Evolutionary conservation across 2,888 invertebrate species (phyloP), one percentile per base, ranked within the genome.

Genomic region (Polydrusus cervinus): DNA sequence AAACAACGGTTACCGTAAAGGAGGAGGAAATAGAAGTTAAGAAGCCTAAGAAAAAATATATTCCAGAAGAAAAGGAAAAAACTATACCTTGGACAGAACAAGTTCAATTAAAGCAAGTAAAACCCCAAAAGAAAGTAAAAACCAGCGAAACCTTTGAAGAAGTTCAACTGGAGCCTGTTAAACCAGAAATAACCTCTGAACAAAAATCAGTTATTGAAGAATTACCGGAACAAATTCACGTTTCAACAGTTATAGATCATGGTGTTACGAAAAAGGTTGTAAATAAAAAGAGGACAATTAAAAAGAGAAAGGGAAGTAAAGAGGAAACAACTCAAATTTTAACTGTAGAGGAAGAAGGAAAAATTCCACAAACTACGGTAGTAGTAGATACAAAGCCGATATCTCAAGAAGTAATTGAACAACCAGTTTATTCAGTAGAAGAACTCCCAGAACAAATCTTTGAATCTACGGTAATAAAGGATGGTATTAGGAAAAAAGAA

Each of bases 1-100:
- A 69, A 81, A 81, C 84, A 0, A 86, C 87, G 72, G 82, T 83
- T 13, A 38, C 49, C 16, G 67, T 79, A n/a, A 53, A 47, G 61
- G 71, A 77, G 11, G 38, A 72, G 60, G 71, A 61, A 38, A 55
- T 86, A 79, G 86, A 86, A 0, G 84, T 86, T 76, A 86, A 0
- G 84, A 86, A 76, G 85, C 85, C 70, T 68, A 34, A 68, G 38
- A 88, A 89, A 69, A 79, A 81, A 75, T 61, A 70, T 43, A 55
- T 82, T 78, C 89, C 90, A 72, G 67, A 43, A 72, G 49, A 74
- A 65, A 49, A 71, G 30, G 88, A 89, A 69, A 79, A 81, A 75
- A 65, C 68, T 47, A 45, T 83, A 78, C 89, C 90, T n/a, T 90
- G 90, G 91, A 93, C 90, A 8, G 90, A 93, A 85, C 88, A 89